A percentile compares a stretch with the other conserved stretches of the same genome.
Conservation (phyloP, 2,888 invertebrate genomes). For the Drosophila formosana region DNA sequence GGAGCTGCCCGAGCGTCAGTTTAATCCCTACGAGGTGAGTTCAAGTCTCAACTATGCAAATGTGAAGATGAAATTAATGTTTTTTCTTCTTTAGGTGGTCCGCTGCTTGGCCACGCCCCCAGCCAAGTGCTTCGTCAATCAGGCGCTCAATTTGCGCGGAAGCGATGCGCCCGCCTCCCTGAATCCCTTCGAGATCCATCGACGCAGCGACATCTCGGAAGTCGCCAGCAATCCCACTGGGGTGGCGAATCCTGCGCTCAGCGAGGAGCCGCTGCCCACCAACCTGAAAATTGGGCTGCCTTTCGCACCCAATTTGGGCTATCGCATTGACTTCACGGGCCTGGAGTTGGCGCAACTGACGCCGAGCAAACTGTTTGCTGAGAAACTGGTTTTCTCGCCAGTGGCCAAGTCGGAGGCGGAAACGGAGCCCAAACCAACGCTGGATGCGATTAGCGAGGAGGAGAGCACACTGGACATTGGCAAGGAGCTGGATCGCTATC, state of each 20-base stretch:
- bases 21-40: constrained; percentile 85
- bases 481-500: constrained; percentile 84
- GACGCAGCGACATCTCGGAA: constrained; percentile 58
- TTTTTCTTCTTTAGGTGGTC: constrained; percentile 66
- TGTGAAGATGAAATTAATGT: background rate
- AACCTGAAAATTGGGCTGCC: constrained; percentile 82
- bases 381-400: constrained; percentile 84
- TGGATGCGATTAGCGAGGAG: constrained; percentile 83
- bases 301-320: constrained; percentile 83
- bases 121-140: constrained; percentile 81
- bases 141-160: constrained; percentile 82
- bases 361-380: constrained; percentile 82
- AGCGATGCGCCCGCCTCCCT: constrained; percentile 75
- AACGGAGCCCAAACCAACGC: constrained; percentile 58
- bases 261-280: constrained; percentile 61
- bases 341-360: constrained; percentile 71
- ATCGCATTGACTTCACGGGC: constrained; percentile 84
- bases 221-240: constrained; percentile 51
- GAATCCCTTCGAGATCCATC: constrained; percentile 84
- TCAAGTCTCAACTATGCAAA: background rate
- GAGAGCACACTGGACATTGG: constrained; percentile 84
- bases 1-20: constrained; percentile 83
- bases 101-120: constrained; percentile 37
- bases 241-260: constrained; percentile 62
- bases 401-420: constrained; percentile 41